Conservation (phyloP, 2,113 vertebrate genomes). For the Globicephala melas region DNA sequence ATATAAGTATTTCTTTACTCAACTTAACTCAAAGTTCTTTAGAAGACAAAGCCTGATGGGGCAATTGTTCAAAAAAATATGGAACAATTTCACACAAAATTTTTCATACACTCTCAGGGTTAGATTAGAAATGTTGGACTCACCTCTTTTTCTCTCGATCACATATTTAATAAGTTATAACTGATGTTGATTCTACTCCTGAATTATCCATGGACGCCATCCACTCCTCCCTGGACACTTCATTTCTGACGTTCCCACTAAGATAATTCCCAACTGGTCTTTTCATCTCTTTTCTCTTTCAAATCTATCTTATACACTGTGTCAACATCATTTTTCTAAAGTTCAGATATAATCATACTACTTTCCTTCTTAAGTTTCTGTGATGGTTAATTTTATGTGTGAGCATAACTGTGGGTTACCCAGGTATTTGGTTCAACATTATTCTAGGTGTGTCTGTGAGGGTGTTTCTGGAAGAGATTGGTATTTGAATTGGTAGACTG, state of each 20-base stretch:
- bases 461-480: background rate
- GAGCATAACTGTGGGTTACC: background rate
- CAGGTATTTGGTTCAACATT: background rate
- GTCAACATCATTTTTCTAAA: background rate
- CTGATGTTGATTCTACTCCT: background rate
- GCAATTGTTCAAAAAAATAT: background rate
- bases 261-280: background rate
- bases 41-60: background rate
- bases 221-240: background rate
- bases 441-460: background rate
- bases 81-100: background rate
- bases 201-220: background rate
- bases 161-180: background rate
- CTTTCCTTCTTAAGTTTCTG: background rate
- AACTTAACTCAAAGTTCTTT: constrained; percentile 9
- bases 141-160: background rate
- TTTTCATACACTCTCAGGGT: background rate
- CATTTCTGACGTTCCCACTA: background rate
- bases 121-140: background rate
- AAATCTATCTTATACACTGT: background rate
- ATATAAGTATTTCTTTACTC: constrained; percentile 10
- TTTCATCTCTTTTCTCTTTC: background rate
- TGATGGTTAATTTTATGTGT: background rate
- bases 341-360: background rate
- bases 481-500: background rate